These are phyloP conservation scores for Bufotes viridis DNA, from an alignment of 2,797 vertebrate genomes.

Conservation along the genomic window DNA sequence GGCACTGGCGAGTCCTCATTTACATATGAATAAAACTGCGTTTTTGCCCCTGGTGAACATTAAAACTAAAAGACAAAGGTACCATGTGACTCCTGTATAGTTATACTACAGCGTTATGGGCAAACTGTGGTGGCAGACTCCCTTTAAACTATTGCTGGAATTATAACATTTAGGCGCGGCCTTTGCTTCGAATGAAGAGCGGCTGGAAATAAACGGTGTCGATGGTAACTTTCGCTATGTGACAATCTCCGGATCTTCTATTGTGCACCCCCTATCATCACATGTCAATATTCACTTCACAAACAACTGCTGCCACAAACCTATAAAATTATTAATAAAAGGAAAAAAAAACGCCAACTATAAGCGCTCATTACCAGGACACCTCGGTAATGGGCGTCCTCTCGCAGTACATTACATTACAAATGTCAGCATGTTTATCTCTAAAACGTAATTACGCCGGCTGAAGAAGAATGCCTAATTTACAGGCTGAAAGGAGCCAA, in stretches of 20 bases:
- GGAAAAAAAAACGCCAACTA: not conserved
- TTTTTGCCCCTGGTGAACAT: too few relatives aligned
- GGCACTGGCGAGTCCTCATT: too few relatives aligned
- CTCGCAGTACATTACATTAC: slow-evolving; percentile 28
- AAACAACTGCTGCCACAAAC: slow-evolving; percentile 24
- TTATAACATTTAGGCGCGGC: too few relatives aligned
- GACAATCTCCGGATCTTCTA: not conserved
- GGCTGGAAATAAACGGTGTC: not conserved
- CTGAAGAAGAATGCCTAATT: slow-evolving; percentile 40
- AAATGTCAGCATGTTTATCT: slow-evolving; percentile 48
- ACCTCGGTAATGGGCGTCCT: slow-evolving; percentile 16
- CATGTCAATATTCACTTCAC: slow-evolving; percentile 5
- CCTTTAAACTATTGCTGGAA: too few relatives aligned
- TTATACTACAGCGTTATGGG: too few relatives aligned
- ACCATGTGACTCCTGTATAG: too few relatives aligned
- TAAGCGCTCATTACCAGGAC: slow-evolving; percentile 28
- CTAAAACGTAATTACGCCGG: slow-evolving; percentile 36
- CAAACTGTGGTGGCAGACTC: too few relatives aligned
- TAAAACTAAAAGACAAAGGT: too few relatives aligned
- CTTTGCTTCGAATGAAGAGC: not conserved
- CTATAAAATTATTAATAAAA: slow-evolving; percentile 33
- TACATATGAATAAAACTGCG: too few relatives aligned
- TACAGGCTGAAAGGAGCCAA: slow-evolving; percentile 40
- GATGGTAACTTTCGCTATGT: not conserved
- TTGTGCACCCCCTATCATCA: not conserved